Conservation (phyloP, 2,888 invertebrate genomes). For the Rhagonycha lutea region DNA sequence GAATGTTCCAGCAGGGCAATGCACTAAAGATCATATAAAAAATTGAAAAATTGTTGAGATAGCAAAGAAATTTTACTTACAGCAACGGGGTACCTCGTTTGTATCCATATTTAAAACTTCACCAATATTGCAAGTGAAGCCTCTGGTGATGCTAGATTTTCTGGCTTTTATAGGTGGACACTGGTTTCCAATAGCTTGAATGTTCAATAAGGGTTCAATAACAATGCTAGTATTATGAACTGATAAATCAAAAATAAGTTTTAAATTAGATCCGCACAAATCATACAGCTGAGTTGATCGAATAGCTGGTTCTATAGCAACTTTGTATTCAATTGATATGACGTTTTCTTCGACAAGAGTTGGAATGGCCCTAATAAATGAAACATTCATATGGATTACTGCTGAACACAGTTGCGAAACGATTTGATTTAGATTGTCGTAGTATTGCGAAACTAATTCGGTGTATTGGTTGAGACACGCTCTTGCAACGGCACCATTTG, state of each 20-base stretch:
- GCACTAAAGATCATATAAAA: slow-evolving; percentile 62
- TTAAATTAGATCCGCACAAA: slow-evolving; percentile 90
- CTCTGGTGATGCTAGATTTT: slow-evolving; percentile 80
- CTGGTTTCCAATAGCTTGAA: slow-evolving; percentile 87
- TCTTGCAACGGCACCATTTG: slow-evolving; percentile 86
- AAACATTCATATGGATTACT: slow-evolving; percentile 92
- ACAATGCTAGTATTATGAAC: slow-evolving; percentile 91
- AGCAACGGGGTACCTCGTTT: slow-evolving; percentile 88
- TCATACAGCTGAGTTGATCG: slow-evolving; percentile 92
- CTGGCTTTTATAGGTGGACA: slow-evolving; percentile 90
- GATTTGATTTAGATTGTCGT: slow-evolving; percentile 75
- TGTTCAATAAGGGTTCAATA: slow-evolving; percentile 85
- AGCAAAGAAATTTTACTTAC: slow-evolving; percentile 62
- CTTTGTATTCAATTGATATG: slow-evolving; percentile 85
- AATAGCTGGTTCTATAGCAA: slow-evolving; percentile 85
- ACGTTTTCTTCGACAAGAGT: slow-evolving; percentile 82
- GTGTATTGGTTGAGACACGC: slow-evolving; percentile 85
- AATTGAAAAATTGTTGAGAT: slow-evolving; percentile 15
- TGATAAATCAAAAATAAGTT: slow-evolving; percentile 90
- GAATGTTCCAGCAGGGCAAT: slow-evolving; percentile 96
- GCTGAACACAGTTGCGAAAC: slow-evolving; percentile 92
- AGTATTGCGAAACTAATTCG: slow-evolving; percentile 80
- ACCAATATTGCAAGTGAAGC: slow-evolving; percentile 91
- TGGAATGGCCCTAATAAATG: slow-evolving; percentile 83
- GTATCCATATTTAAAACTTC: slow-evolving; percentile 94